Evolutionary conservation across 2,797 vertebrate species (phyloP).

Genomic region (Hoplostethus mediterraneus): DNA sequence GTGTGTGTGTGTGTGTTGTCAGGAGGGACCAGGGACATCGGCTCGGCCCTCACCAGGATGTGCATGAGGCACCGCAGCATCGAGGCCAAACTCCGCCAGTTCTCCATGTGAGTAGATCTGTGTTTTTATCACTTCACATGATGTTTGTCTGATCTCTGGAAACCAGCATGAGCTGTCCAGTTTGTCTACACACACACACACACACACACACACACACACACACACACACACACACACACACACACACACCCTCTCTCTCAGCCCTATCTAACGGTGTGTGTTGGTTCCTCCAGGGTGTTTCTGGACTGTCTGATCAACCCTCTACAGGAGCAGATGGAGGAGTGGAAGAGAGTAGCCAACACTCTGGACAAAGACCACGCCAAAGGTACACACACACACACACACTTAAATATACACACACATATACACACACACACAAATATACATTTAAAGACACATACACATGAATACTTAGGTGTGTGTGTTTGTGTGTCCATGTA

Average conservation of each 20-base stretch:
- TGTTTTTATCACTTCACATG: not conserved
- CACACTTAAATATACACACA: conserved; percentile 16
- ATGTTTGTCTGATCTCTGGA: no score
- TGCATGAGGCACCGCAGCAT: conserved; percentile 85
- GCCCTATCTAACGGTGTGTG: not conserved
- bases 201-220: no score
- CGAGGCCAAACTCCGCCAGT: conserved; percentile 82
- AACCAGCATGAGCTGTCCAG: no score
- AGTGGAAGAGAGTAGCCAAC: conserved; percentile 96
- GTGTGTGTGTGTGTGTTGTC: conserved; percentile 21
- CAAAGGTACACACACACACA: conserved; percentile 86
- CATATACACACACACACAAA: not conserved
- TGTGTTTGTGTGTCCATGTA: not conserved
- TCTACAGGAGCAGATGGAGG: conserved; percentile 98
- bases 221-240: no score
- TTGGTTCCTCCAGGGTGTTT: conserved; percentile 85
- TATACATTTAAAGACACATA: not conserved
- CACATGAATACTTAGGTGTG: not conserved
- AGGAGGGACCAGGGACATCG: conserved; percentile 85
- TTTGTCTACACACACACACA: no score
- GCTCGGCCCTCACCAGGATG: conserved; percentile 84
- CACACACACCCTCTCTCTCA: not conserved
- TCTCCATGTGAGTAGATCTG: conserved; percentile 79
- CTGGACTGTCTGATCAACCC: conserved; percentile 97
- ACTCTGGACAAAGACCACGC: conserved; percentile 97